Base-by-base conservation (phyloP, 2,888 invertebrate species). In the Ormyrus thymus region DNA sequence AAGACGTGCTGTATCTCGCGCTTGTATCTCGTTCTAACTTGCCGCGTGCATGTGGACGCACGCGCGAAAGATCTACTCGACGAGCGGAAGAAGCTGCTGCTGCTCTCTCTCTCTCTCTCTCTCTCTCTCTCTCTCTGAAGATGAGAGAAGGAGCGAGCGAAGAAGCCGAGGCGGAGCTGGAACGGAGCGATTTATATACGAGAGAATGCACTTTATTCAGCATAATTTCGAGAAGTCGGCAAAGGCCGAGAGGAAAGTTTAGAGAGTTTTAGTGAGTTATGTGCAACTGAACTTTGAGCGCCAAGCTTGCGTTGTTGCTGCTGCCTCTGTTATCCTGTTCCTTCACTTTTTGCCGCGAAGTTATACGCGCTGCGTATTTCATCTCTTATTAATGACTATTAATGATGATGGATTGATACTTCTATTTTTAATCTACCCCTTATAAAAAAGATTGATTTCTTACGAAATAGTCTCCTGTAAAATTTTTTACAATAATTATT, bases 1-100 rank as follows among this genome's bases (percentile, higher is more conserved):
- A 84, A 86, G 84, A 85, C 87, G 87, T 87, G 88, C 86, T 81
- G 84, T 86, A 87, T 88, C 88, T 87, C 84, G 65, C 70, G 80
- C 81, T 83, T 83, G 85, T 85, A 87, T 87, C 86, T 86, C 78
- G 74, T 72, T 78, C 66, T 82, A 80, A 82, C 72, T 69, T 68
- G 76, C 66, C 72, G 64, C 66, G 55, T 46, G 51, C 66, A 71
- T 66, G 74, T 74, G 68, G 68, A 70, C 65, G 62, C 68, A 66
- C 72, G 76, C 43, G 55, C 69, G 29, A n/a, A 11, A 11, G 69
- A 29, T 29, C 29, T 29, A 29, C 29, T 29, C 29, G 29, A 29
- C 29, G 29, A 29, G 29, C 29, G 29, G 29, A 29, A 29, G 29
- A 29, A 29, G 29, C 29, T 29, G 29, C 29, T 29, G 29, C 29